phyloP scores from a whole-genome alignment of 2,113 vertebrate species.

The Engystomops pustulosus region DNA sequence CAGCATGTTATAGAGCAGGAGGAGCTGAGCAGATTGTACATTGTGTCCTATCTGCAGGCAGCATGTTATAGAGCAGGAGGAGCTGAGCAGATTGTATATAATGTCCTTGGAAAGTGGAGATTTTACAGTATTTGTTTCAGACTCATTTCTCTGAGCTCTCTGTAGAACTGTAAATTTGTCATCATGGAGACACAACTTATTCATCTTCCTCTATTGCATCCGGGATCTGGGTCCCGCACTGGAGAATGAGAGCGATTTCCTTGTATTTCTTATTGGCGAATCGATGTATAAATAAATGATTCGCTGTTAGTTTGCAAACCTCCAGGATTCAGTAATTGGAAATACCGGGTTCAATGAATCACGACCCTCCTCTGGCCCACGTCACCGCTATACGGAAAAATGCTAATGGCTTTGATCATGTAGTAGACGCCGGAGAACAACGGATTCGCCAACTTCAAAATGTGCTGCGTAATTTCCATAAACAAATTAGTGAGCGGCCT shows the following conservation, averaged over 20 bases:
- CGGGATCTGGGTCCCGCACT: not conserved
- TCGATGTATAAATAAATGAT: slow-evolving; percentile 12
- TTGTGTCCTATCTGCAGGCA: too few species aligned
- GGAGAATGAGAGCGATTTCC: not conserved
- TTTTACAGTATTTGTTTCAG: too few species aligned
- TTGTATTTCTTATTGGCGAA: not conserved
- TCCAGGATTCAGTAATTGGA: slow-evolving; percentile 26
- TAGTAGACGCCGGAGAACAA: not conserved
- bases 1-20: too few species aligned
- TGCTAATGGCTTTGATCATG: not conserved
- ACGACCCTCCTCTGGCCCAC: not conserved
- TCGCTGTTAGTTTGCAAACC: slow-evolving; percentile 3
- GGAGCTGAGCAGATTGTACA: too few species aligned
- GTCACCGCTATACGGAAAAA: not conserved
- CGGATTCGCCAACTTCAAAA: not conserved
- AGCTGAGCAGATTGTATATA: too few species aligned
- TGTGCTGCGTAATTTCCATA: not conserved
- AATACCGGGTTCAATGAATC: slow-evolving; percentile 12
- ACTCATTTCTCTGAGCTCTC: not conserved
- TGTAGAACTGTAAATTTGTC: too few species aligned
- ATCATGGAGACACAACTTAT: not conserved
- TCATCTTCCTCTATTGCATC: not conserved
- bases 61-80: too few species aligned
- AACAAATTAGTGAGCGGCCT: not conserved
- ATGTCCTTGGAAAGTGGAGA: too few species aligned